Evolutionary conservation across 2,888 invertebrate genomes (phyloP).

Genomic region (Meganola albula): DNA sequence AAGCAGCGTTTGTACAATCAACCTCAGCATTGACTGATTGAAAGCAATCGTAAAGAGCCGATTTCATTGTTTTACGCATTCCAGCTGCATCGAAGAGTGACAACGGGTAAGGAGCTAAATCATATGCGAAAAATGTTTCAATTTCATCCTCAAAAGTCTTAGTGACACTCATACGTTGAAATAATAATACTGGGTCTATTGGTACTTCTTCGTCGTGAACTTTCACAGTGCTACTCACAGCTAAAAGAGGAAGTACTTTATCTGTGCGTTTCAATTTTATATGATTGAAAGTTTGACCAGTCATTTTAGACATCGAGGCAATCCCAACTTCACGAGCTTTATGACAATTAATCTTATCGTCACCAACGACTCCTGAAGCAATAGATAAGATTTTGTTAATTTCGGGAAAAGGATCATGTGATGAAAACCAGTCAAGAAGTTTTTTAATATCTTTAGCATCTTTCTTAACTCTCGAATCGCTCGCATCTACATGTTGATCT

Average conservation of each 20-base stretch:
- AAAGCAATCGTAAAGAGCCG: conserved; percentile 29
- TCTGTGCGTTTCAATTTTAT: too few relatives aligned
- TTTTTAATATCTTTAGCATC: not conserved
- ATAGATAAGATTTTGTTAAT: conserved; percentile 23
- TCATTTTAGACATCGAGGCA: not conserved
- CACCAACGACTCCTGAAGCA: conserved; percentile 24
- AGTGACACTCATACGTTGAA: conserved; percentile 37
- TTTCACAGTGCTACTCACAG: conserved; percentile 16
- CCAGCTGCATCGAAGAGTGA: conserved; percentile 26
- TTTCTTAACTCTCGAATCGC: not conserved
- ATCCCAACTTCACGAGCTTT: conserved; percentile 32
- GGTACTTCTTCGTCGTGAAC: conserved; percentile 35
- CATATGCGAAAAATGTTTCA: conserved; percentile 26
- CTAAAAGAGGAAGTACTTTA: conserved; percentile 37
- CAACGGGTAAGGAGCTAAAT: conserved; percentile 28
- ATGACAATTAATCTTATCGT: conserved; percentile 25
- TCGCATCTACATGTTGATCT: not conserved
- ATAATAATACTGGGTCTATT: conserved; percentile 34
- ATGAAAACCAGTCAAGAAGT: not conserved
- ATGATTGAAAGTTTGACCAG: not conserved
- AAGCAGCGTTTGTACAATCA: conserved; percentile 19
- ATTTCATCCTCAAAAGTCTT: conserved; percentile 26
- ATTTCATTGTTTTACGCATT: conserved; percentile 7
- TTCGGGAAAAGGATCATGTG: conserved; percentile 1
- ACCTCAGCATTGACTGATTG: conserved; percentile 13